phyloP scores from a whole-genome alignment of 30 jellyfish, hydroid and myxozoan species.

The Chironex yamaguchii region DNA sequence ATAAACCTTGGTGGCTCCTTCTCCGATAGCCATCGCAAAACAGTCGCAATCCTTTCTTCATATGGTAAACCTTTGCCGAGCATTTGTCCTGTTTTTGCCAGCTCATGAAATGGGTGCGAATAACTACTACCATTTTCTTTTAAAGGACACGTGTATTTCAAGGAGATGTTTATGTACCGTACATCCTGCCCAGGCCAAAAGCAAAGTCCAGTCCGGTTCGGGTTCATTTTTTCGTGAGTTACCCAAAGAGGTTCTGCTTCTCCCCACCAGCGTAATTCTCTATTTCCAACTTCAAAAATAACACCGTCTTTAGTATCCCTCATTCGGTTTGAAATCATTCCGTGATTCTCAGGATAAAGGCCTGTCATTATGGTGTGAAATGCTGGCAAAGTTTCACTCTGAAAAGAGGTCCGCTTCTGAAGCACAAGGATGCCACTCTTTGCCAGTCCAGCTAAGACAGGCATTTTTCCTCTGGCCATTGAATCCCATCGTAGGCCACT shows the following conservation, averaged over 20 bases:
- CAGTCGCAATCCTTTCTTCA: constrained; percentile 67
- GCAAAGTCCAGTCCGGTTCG: constrained; percentile 84
- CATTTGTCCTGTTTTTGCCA: constrained; percentile 48
- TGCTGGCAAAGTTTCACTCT: constrained; percentile 89
- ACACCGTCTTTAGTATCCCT: constrained; percentile 53
- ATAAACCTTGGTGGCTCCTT: constrained; percentile 83
- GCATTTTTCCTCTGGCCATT: constrained; percentile 33
- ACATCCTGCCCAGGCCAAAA: constrained; percentile 97
- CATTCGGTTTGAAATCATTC: constrained; percentile 91
- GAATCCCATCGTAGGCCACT: constrained; percentile 89
- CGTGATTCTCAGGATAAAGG: constrained; percentile 85
- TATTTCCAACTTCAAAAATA: constrained; percentile 66
- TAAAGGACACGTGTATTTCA: constrained; percentile 31
- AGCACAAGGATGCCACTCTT: constrained; percentile 78
- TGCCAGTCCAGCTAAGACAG: constrained; percentile 59
- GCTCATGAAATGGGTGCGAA: constrained; percentile 84
- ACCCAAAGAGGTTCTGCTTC: constrained; percentile 96
- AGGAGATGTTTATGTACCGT: not conserved
- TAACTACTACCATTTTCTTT: constrained; percentile 52
- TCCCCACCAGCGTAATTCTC: constrained; percentile 85
- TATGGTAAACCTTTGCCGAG: constrained; percentile 64
- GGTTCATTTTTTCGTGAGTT: constrained; percentile 68
- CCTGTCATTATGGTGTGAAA: constrained; percentile 93
- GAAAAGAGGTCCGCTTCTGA: constrained; percentile 79
- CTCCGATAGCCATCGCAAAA: constrained; percentile 75